Conservation (phyloP, 2,113 vertebrate species). For the Cyanoramphus novaezelandiae region DNA sequence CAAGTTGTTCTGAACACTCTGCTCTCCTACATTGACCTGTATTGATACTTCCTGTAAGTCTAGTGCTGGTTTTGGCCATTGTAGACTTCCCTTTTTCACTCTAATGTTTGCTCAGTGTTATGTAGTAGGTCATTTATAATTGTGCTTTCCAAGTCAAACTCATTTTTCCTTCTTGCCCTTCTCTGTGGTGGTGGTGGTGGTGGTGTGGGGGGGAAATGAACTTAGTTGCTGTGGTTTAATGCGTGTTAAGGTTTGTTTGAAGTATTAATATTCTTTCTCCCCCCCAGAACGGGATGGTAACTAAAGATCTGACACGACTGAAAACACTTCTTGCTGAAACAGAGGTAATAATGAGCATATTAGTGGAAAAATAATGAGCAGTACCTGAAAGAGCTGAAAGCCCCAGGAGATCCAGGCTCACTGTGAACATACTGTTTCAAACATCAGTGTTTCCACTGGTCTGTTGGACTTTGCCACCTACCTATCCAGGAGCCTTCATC, state of each 20-base stretch:
- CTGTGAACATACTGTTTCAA: background rate
- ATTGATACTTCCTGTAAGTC: background rate
- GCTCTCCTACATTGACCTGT: background rate
- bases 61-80: background rate
- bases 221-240: background rate
- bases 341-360: slow-evolving; percentile 80
- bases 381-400: background rate
- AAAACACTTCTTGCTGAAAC: slow-evolving; percentile 95
- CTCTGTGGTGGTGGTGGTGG: background rate
- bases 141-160: background rate
- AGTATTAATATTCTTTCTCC: background rate
- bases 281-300: slow-evolving; percentile 92
- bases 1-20: background rate
- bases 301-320: slow-evolving; percentile 94
- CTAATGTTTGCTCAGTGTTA: background rate
- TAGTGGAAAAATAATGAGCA: background rate
- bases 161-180: background rate
- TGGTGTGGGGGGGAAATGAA: background rate
- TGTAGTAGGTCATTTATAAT: background rate
- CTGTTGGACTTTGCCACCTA: background rate
- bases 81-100: background rate
- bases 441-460: background rate
- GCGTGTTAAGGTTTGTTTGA: background rate
- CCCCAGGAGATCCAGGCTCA: background rate
- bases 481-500: background rate